Percentiles rank a stretch among this genome's conserved stretches.
phyloP scores from a whole-genome alignment of 2,797 vertebrate species.

The Gymnothorax javanicus region DNA sequence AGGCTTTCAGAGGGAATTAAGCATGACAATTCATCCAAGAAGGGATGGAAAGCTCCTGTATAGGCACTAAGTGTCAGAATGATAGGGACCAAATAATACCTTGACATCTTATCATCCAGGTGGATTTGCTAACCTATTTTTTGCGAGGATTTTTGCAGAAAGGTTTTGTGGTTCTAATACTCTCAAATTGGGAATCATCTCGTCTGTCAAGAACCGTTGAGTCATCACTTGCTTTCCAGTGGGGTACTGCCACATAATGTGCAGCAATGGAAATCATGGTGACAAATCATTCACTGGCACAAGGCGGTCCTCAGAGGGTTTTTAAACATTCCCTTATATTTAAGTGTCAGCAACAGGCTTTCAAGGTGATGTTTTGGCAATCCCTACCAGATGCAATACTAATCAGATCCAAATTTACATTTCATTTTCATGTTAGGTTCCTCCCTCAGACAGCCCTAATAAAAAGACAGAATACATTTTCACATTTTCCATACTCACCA shows the following conservation, averaged over 20 bases:
- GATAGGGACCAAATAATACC: background rate
- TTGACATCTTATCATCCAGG: background rate
- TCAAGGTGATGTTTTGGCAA: background rate
- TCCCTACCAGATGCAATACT: background rate
- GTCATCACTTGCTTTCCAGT: background rate
- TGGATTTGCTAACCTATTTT: background rate
- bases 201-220: background rate
- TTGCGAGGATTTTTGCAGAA: background rate
- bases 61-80: background rate
- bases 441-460: background rate
- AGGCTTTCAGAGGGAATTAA: background rate
- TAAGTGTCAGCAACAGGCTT: background rate
- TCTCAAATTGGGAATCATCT: background rate
- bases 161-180: background rate
- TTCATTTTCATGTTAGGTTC: background rate
- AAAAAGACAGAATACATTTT: background rate
- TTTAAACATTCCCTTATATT: background rate
- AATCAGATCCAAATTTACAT: slow-evolving; percentile 3
- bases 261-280: background rate
- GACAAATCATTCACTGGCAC: background rate
- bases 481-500: background rate
- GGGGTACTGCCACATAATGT: background rate
- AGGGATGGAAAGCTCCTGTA: background rate
- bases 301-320: background rate
- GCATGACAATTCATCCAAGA: background rate